Percentiles rank a stretch among this genome's conserved stretches.
These are phyloP conservation scores for Nannobrachium achirus DNA, from an alignment of 2,113 vertebrate species.

Conservation along the genomic window DNA sequence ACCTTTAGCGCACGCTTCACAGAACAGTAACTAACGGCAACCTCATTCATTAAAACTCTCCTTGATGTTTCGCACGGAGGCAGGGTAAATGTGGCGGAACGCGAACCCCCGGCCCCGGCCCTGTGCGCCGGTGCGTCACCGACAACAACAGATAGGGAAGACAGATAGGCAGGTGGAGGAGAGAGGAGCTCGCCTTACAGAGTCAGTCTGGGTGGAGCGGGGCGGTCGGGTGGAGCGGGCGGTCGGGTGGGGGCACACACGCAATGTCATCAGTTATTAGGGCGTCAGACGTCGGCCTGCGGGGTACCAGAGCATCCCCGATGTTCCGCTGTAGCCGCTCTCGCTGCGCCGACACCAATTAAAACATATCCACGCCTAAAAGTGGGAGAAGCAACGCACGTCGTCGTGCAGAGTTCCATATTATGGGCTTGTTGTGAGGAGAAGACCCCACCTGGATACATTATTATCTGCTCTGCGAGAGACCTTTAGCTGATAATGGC, in stretches of 20 bases:
- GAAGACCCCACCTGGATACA: conserved; percentile 37
- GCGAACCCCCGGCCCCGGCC: conserved; percentile 45
- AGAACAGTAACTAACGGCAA: conserved; percentile 83
- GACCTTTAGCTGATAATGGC: conserved; percentile 14
- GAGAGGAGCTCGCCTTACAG: conserved; percentile 50
- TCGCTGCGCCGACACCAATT: too few species aligned
- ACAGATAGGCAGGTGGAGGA: conserved; percentile 61
- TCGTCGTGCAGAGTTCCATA: conserved; percentile 3
- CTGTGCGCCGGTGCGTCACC: conserved; percentile 50
- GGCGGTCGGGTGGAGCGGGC: too few species aligned
- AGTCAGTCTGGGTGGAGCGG: conserved; percentile 22
- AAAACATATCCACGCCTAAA: too few species aligned
- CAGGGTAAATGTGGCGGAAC: conserved; percentile 80
- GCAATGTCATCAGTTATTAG: conserved; percentile 64
- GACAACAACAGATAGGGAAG: conserved; percentile 55
- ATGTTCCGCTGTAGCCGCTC: too few species aligned
- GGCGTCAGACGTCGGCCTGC: conserved; percentile 19
- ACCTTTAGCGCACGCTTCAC: conserved; percentile 66
- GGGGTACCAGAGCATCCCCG: conserved; percentile 22
- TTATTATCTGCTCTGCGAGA: conserved; percentile 31
- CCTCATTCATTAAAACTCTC: conserved; percentile 78
- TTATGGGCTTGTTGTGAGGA: conserved; percentile 28
- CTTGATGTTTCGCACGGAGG: conserved; percentile 73
- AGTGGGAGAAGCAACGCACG: too few species aligned
- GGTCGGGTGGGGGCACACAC: conserved; percentile 45